phyloP scores from a whole-genome alignment of 2,113 vertebrate genomes.

The Trinectes maculatus region DNA sequence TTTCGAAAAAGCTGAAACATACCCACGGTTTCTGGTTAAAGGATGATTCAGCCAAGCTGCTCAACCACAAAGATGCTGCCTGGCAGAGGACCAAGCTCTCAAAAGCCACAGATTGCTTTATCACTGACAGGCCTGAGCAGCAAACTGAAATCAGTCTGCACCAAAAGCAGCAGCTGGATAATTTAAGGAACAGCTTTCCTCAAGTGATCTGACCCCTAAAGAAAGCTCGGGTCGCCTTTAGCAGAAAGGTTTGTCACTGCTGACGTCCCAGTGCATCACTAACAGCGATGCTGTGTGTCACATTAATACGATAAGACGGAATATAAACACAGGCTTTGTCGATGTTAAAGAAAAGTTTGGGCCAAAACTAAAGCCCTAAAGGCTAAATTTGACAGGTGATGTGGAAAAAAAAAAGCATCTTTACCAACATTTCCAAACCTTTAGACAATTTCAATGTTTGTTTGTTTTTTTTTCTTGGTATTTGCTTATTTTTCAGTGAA shows the following conservation, averaged over 20 bases:
- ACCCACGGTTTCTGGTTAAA: not conserved
- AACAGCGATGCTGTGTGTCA: no score
- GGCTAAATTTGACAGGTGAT: not conserved
- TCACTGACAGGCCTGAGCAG: slow-evolving; percentile 24
- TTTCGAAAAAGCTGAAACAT: slow-evolving; percentile 1
- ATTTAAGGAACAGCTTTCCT: slow-evolving; percentile 41
- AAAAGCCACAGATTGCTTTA: slow-evolving; percentile 37
- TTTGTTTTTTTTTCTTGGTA: not conserved
- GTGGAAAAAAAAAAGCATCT: not conserved
- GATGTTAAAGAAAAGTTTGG: no score
- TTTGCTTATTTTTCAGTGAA: not conserved
- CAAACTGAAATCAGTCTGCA: slow-evolving; percentile 39
- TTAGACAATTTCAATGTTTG: not conserved
- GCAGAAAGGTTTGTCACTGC: no score
- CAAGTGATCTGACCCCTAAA: slow-evolving; percentile 38
- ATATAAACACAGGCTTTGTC: no score
- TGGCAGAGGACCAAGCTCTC: slow-evolving; percentile 32
- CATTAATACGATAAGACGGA: no score
- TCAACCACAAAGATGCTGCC: slow-evolving; percentile 20
- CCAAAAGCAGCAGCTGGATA: slow-evolving; percentile 39
- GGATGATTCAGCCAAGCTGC: slow-evolving; percentile 1
- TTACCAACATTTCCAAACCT: not conserved
- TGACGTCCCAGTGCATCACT: not conserved
- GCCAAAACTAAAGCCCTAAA: not conserved
- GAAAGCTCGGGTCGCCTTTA: no score